Percentiles rank a stretch among this genome's conserved stretches.
phyloP scores from a whole-genome alignment of 2,888 invertebrate species.

The Drosophila paramelanica region DNA sequence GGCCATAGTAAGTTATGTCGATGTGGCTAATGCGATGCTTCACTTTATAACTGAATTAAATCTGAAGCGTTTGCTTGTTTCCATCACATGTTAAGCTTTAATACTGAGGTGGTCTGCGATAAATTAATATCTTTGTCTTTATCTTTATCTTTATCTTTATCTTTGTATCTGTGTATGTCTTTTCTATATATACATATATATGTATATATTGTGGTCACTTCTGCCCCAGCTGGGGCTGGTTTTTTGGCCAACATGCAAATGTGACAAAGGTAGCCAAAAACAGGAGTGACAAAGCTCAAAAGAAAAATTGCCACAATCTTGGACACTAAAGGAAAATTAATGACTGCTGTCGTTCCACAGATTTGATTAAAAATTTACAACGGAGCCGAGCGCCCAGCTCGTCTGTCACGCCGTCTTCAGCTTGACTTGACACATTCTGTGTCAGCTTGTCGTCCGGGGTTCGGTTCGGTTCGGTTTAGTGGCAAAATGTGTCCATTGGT shows the following conservation, averaged over 20 bases:
- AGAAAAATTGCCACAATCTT: slow-evolving; percentile 56
- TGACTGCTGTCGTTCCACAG: slow-evolving; percentile 54
- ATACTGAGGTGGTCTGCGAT: neutral
- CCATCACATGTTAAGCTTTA: neutral
- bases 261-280: slow-evolving; percentile 45
- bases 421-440: slow-evolving; percentile 61
- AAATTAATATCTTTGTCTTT: too few species aligned
- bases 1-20: slow-evolving; percentile 29
- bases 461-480: slow-evolving; percentile 15
- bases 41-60: slow-evolving; percentile 40
- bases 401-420: slow-evolving; percentile 66
- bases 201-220: slow-evolving; percentile 35
- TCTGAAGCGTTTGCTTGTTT: neutral
- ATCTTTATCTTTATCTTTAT: too few species aligned
- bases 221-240: slow-evolving; percentile 6
- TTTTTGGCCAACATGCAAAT: slow-evolving; percentile 42
- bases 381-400: slow-evolving; percentile 36
- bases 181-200: too few species aligned
- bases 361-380: slow-evolving; percentile 67
- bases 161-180: too few species aligned
- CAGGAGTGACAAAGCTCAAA: slow-evolving; percentile 42
- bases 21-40: slow-evolving; percentile 8
- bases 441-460: slow-evolving; percentile 39
- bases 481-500: slow-evolving; percentile 9
- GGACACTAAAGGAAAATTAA: slow-evolving; percentile 60